Evolutionary conservation across 2,113 vertebrate species (phyloP).

Genomic region (Cyprinodon variegatus): DNA sequence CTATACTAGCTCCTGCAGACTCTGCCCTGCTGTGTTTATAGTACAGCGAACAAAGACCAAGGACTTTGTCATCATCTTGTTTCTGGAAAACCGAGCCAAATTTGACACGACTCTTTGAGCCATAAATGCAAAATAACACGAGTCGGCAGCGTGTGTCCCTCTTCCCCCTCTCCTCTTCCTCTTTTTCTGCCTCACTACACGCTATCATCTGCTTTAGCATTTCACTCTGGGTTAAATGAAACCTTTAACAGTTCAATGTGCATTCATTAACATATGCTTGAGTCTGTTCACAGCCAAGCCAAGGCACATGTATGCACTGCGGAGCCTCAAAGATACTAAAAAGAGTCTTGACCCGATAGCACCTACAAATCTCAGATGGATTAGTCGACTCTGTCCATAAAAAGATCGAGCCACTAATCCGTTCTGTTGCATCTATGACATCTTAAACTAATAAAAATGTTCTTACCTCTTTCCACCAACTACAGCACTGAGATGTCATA

Average conservation of each 20-base stretch:
- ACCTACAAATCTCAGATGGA: conserved; percentile 36
- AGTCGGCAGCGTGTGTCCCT: conserved; percentile 47
- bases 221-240: conserved; percentile 78
- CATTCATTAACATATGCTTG: conserved; percentile 78
- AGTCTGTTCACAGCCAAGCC: conserved; percentile 57
- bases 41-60: background rate
- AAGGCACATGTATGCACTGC: conserved; percentile 15
- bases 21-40: background rate
- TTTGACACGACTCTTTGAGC: conserved; percentile 58
- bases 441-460: conserved; percentile 1
- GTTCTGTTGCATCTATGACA: background rate
- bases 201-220: conserved; percentile 77
- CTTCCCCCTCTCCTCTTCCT: conserved; percentile 50
- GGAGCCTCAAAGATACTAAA: conserved; percentile 23
- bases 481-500: background rate
- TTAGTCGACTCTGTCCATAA: conserved; percentile 17
- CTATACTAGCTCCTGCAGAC: background rate
- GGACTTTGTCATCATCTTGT: conserved; percentile 14
- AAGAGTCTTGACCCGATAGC: conserved; percentile 33
- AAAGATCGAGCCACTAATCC: conserved; percentile 24
- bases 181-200: conserved; percentile 74
- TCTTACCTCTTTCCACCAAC: background rate
- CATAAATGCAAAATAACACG: conserved; percentile 58
- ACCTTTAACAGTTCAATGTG: conserved; percentile 80
- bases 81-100: conserved; percentile 45